phyloP scores from a whole-genome alignment of 2,113 vertebrate genomes.

The Elephantulus edwardii region DNA sequence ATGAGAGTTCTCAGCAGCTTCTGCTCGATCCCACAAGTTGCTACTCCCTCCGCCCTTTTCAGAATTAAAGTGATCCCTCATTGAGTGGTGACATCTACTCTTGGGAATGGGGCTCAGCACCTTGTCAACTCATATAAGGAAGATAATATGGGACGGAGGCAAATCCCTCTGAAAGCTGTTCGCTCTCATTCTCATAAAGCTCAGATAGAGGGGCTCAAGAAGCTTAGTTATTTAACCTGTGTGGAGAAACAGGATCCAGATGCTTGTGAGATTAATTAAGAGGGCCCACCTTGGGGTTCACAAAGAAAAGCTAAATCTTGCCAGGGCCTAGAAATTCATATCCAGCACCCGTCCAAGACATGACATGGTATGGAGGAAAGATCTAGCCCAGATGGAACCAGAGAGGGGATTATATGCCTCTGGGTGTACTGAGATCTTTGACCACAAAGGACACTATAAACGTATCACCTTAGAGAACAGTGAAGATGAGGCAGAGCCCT shows the following conservation, averaged over 20 bases:
- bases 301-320: constrained; percentile 64
- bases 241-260: constrained; percentile 74
- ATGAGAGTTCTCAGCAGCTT: neutral
- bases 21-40: neutral
- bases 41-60: neutral
- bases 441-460: neutral
- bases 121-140: constrained; percentile 65
- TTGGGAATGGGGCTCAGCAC: neutral
- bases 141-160: constrained; percentile 39
- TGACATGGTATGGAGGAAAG: neutral
- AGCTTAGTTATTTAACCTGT: constrained; percentile 76
- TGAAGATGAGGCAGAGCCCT: neutral
- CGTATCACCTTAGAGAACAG: neutral
- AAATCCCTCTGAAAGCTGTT: constrained; percentile 58
- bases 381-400: neutral
- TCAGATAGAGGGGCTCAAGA: constrained; percentile 69
- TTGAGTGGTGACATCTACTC: constrained; percentile 9
- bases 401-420: neutral
- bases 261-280: constrained; percentile 72
- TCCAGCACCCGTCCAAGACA: neutral
- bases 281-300: constrained; percentile 55
- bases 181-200: constrained; percentile 72
- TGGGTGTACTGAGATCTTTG: neutral
- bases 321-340: constrained; percentile 45
- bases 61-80: neutral